Conservation (phyloP, 2,797 vertebrate species). For the Phaenicophaeus curvirostris region DNA sequence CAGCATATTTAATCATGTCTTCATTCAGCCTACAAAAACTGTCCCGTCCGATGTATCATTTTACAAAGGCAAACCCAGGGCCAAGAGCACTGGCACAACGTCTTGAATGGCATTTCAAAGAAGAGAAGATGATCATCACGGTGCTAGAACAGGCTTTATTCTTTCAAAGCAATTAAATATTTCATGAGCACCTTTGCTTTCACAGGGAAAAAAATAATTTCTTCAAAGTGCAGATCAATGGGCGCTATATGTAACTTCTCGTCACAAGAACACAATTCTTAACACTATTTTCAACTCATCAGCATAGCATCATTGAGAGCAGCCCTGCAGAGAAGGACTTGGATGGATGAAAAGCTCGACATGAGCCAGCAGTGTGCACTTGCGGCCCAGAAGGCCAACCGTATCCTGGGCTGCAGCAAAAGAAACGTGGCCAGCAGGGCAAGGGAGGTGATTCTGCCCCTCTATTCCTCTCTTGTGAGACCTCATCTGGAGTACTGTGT, state of each 20-base stretch:
- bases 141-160: not conserved
- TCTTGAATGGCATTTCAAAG: not conserved
- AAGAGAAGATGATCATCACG: not conserved
- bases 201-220: not conserved
- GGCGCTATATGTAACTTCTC: not conserved
- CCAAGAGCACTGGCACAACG: not conserved
- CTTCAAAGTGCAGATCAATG: not conserved
- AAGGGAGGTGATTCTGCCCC: too few relatives aligned
- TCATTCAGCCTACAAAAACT: not conserved
- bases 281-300: not conserved
- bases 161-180: not conserved
- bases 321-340: too few relatives aligned
- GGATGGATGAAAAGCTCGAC: too few relatives aligned
- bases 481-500: too few relatives aligned
- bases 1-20: not conserved
- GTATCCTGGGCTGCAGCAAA: too few relatives aligned
- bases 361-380: too few relatives aligned
- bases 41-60: not conserved
- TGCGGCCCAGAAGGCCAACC: too few relatives aligned
- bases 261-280: not conserved
- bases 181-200: constrained; percentile 7
- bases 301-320: not conserved
- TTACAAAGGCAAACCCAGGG: not conserved
- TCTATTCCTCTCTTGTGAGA: too few relatives aligned
- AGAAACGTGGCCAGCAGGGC: too few relatives aligned